phyloP scores from a whole-genome alignment of 2,888 invertebrate genomes.

The Latheticus oryzae region DNA sequence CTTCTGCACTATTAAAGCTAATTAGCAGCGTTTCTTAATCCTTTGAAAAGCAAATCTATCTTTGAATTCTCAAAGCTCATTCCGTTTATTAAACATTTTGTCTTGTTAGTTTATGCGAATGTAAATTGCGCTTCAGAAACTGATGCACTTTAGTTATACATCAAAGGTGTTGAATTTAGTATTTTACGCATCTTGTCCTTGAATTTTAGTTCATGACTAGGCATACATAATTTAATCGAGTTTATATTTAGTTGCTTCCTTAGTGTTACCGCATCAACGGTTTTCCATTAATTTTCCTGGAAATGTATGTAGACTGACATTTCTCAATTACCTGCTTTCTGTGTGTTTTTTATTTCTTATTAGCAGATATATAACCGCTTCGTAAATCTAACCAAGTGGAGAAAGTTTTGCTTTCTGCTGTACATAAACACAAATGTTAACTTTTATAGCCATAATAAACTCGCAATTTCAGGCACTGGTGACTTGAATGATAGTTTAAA shows the following conservation, averaged over 20 bases:
- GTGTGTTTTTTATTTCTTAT: too few species aligned
- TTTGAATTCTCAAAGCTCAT: conserved; percentile 1
- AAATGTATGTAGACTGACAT: conserved; percentile 11
- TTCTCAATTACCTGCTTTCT: conserved; percentile 8
- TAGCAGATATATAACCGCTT: not conserved
- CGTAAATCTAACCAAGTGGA: too few species aligned
- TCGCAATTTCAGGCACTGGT: conserved; percentile 27
- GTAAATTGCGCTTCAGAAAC: conserved; percentile 11
- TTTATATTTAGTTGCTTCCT: conserved; percentile 17
- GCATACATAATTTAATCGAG: conserved; percentile 26
- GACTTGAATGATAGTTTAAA: conserved; percentile 14
- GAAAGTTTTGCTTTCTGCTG: conserved; percentile 15
- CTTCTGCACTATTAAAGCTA: too few species aligned
- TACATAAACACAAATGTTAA: conserved; percentile 14
- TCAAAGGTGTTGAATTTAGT: conserved; percentile 14
- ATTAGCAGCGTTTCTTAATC: too few species aligned
- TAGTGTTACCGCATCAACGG: conserved; percentile 24
- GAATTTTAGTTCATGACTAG: conserved; percentile 15
- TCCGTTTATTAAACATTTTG: conserved; percentile 19
- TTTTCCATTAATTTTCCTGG: conserved; percentile 26
- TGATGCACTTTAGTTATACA: conserved; percentile 25
- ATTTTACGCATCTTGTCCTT: conserved; percentile 19
- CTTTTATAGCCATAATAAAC: conserved; percentile 14
- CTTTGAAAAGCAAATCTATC: too few species aligned
- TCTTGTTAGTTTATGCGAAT: conserved; percentile 14